Base-by-base conservation (phyloP, 2,888 invertebrate genomes). In the Theretra japonica region DNA sequence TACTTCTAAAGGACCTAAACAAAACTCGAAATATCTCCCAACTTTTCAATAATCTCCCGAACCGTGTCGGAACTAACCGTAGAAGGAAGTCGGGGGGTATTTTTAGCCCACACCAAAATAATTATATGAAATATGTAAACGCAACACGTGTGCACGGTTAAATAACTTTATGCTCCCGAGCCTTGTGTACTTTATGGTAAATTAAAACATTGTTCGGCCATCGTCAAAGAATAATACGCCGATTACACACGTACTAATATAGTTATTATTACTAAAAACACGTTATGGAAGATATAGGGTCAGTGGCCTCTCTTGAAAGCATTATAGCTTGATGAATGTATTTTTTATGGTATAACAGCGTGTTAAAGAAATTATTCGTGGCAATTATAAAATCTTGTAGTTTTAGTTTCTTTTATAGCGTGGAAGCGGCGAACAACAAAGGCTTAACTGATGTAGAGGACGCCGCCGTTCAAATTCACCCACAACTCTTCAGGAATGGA, bases 61-160 rank as follows among this genome's bases (percentile, higher is more conserved):
- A 19, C 19, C 4, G 17, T 19, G 62, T 69, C 57, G 41, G 57
- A 69, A 69, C 57, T 21, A 30, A 41, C 58, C 62, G 25, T 25
- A 21, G 21, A 58, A 70, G 69, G 69, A 70, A 70, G 69, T 58
- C 62, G 62, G 62, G 19, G 21, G n/a, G 21, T 69, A 65, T 65
- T 65, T 65, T 65, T 48, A 65, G 23, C 41, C 33, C 41, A 33
- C 15, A 33, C 33, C 23, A 65, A 65, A 41, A 60, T 60, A 60
- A 30, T 53, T 7, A 58, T 58, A 58, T 11, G 58, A 58, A 58
- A 21, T 33, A 60, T 60, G 33, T 21, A 48, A 41, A 65, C 53
- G 53, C 53, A 53, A n/a, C 65, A 65, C 65, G 65, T 65, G 48
- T 48, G 17, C 65, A 17, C 48, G 60, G 33, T 60, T 60, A 60